Conservation (phyloP, 2,888 invertebrate genomes). For the Mermis nigrescens region DNA sequence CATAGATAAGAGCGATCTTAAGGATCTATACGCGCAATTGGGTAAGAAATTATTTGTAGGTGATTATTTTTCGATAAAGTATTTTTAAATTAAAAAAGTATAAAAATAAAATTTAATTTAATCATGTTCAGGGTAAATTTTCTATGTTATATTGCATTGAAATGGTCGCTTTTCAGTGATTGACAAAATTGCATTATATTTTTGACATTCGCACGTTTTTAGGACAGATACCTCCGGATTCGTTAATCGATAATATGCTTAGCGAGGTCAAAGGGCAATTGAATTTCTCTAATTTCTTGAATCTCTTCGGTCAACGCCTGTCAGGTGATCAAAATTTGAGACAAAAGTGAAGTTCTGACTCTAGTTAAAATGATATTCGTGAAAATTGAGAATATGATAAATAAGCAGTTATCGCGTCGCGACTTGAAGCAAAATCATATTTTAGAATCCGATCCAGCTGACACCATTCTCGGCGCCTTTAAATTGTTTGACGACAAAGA, state of each 20-base stretch:
- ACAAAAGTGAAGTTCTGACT: no score
- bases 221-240: slow-evolving; percentile 28
- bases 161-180: background rate
- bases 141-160: background rate
- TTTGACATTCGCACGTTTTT: background rate
- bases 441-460: slow-evolving; percentile 39
- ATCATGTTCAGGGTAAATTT: no score
- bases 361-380: no score
- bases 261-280: slow-evolving; percentile 31
- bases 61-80: background rate
- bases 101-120: no score
- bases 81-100: no score
- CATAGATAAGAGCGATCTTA: slow-evolving; percentile 38
- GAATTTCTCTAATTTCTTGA: slow-evolving; percentile 33
- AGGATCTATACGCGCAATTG: slow-evolving; percentile 39
- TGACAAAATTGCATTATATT: background rate
- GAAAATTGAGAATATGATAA: no score
- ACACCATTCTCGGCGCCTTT: slow-evolving; percentile 38
- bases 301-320: slow-evolving; percentile 31
- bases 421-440: background rate
- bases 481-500: slow-evolving; percentile 39
- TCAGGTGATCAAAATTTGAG: slow-evolving; percentile 27
- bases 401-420: no score
- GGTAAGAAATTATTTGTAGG: slow-evolving; percentile 26
- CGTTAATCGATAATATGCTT: slow-evolving; percentile 30